Evolutionary conservation across 1,140 invertebrate species (phyloP).

Genomic region (Limonius californicus): DNA sequence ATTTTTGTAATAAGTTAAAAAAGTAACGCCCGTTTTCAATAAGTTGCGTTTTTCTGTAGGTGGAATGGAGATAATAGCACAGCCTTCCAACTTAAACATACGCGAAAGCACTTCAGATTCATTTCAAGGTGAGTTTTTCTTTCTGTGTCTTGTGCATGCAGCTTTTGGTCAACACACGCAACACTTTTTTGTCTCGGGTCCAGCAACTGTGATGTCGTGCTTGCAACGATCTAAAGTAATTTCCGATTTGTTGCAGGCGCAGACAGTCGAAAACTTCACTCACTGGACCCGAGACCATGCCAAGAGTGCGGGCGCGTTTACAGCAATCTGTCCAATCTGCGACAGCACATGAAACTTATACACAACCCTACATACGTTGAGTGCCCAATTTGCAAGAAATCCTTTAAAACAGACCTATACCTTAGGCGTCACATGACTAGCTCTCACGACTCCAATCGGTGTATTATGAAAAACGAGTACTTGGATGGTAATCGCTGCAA

Average conservation of each 20-base stretch:
- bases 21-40: no score
- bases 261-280: conserved; percentile 55
- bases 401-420: conserved; percentile 75
- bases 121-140: background rate
- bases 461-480: background rate
- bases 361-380: conserved; percentile 72
- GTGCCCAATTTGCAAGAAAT: conserved; percentile 69
- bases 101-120: background rate
- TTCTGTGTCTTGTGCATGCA: background rate
- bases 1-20: no score
- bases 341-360: conserved; percentile 75
- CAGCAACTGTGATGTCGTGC: conserved; percentile 27
- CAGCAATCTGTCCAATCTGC: conserved; percentile 75
- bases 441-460: conserved; percentile 51
- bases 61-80: conserved; percentile 41
- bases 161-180: background rate
- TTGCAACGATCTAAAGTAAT: conserved; percentile 33
- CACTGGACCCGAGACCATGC: conserved; percentile 65
- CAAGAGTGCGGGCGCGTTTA: conserved; percentile 74
- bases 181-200: conserved; percentile 21
- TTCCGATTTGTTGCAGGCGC: conserved; percentile 45
- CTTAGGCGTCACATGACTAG: conserved; percentile 64
- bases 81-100: conserved; percentile 19
- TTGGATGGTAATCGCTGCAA: background rate
- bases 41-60: conserved; percentile 30